Base-by-base conservation (phyloP, 2,888 invertebrate species). In the Epinotia brunnichana region DNA sequence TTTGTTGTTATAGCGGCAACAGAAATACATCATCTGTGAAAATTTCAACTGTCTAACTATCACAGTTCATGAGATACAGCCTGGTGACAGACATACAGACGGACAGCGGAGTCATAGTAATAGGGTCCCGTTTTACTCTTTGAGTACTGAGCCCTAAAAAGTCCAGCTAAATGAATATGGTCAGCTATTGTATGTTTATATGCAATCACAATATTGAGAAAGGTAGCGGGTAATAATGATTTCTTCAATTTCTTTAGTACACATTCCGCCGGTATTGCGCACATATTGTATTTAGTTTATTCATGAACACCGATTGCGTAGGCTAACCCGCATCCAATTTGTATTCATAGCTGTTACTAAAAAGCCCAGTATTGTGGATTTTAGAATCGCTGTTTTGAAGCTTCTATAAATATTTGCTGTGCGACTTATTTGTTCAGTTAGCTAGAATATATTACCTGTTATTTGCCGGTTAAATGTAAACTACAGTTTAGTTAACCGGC, bases 271-370 rank as follows among this genome's bases (percentile, higher is more conserved):
- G 35, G 17, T 48, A 17, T 39, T 41, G 60, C 9, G 35, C 48
- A 61, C 69, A 53, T 21, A 44, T n/a, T 41, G 59, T 51, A 41
- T 69, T 69, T 53, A 69, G 60, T 24, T 61, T 61, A 69, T 69
- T 69, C 69, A 69, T 69, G 69, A 69, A 39, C 51, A 39, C 60
- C 69, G 69, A 69, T 69, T 69, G 69, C 53, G 57, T 9, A 7
- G 53, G 21, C 53, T 69, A 60, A 61, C 61, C 51, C 61, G 51
- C 39, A 53, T 39, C 39, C 69, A 63, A 70, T 70, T 64, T 59
- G 64, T 64, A 70, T 70, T 70, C 64, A 64, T 39, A 51, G 70
- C 53, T 15, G 51, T 48, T 53, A 19, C 62, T 39, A 64, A 39
- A 51, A 19, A 57, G 57, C 48, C 21, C 48, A 19, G 56, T 64